Conservation (phyloP, 2,113 vertebrate species). For the Oncorhynchus mykiss region DNA sequence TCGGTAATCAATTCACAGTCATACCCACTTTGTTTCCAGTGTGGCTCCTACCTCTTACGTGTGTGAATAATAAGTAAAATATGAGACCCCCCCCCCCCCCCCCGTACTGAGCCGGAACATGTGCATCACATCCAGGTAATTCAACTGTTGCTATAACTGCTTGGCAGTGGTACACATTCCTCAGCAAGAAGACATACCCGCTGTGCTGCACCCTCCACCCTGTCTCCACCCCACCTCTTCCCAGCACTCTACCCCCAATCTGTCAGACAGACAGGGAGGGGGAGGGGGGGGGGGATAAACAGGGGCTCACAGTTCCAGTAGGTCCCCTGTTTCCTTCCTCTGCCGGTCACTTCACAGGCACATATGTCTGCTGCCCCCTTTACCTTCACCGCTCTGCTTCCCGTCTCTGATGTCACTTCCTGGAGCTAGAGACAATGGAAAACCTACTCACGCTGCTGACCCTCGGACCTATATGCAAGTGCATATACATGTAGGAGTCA, state of each 20-base stretch:
- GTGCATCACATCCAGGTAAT: slow-evolving; percentile 48
- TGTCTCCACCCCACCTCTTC: not conserved
- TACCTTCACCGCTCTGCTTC: slow-evolving; percentile 58
- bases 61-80: too few species aligned
- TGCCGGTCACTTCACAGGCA: slow-evolving; percentile 27
- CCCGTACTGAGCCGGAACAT: not conserved
- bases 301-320: slow-evolving; percentile 47
- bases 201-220: not conserved
- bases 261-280: slow-evolving; percentile 25
- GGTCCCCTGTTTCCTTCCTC: slow-evolving; percentile 45
- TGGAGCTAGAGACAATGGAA: slow-evolving; percentile 29
- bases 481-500: not conserved
- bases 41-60: not conserved
- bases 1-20: slow-evolving; percentile 1
- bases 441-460: not conserved
- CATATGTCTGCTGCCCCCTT: slow-evolving; percentile 11
- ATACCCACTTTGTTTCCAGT: slow-evolving; percentile 22
- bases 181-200: slow-evolving; percentile 27
- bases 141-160: slow-evolving; percentile 46
- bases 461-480: not conserved
- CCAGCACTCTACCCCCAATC: not conserved
- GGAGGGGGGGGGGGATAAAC: slow-evolving; percentile 41
- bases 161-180: slow-evolving; percentile 18
- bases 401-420: slow-evolving; percentile 48
- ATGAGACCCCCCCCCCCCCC: not conserved